phyloP scores from a whole-genome alignment of 1,140 invertebrate genomes.

The Carcinoscorpius rotundicauda region DNA sequence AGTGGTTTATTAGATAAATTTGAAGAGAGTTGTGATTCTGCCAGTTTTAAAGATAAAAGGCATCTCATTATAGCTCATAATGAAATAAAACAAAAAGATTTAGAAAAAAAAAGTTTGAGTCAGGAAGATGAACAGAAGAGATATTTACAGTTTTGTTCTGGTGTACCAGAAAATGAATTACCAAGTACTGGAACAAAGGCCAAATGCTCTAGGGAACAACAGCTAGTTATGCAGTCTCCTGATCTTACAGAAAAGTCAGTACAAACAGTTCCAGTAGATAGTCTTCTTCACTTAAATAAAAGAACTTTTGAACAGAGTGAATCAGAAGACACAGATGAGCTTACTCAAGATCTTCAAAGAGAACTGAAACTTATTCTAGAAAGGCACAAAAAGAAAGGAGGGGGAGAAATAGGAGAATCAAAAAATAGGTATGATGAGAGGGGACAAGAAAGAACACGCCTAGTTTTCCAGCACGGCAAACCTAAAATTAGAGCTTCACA shows the following conservation, averaged over 20 bases:
- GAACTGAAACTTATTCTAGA: slow-evolving; percentile 14
- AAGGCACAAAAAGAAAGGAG: slow-evolving; percentile 11
- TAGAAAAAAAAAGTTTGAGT: background rate
- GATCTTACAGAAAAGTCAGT: slow-evolving; percentile 19
- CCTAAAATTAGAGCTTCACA: slow-evolving; percentile 3
- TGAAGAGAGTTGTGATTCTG: no score
- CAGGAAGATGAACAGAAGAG: slow-evolving; percentile 2
- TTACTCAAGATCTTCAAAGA: slow-evolving; percentile 13
- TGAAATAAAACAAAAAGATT: background rate
- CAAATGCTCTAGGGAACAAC: slow-evolving; percentile 11
- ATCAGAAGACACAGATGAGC: slow-evolving; percentile 16
- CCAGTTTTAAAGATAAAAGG: no score
- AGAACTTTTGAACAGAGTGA: slow-evolving; percentile 1
- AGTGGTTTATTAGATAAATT: no score
- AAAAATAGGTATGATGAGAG: slow-evolving; percentile 1
- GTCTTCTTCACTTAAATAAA: background rate
- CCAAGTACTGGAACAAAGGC: slow-evolving; percentile 3
- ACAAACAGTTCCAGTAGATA: slow-evolving; percentile 14
- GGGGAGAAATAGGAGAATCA: slow-evolving; percentile 2
- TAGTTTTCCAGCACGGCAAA: slow-evolving; percentile 1
- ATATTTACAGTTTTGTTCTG: slow-evolving; percentile 16
- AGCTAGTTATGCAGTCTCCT: background rate
- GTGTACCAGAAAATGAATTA: slow-evolving; percentile 3
- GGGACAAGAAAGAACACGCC: background rate
- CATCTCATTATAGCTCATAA: background rate